Conservation (phyloP, 37 sponge, comb jelly and placozoan species). For the Aplysina aerophoba region DNA sequence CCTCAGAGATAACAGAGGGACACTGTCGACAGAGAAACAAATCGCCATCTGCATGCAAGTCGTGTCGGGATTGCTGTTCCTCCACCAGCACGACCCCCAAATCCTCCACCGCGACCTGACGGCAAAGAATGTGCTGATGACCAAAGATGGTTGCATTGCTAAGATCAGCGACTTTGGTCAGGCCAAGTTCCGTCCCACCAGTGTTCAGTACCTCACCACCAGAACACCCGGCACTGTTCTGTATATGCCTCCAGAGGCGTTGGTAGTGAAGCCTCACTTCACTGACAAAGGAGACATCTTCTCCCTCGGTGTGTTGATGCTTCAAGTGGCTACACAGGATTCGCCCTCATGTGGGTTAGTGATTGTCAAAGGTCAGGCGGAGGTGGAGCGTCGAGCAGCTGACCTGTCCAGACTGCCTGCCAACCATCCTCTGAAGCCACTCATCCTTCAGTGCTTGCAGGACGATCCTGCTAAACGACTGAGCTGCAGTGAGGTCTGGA, state of each 20-base stretch:
- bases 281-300: constrained; percentile 6
- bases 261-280: neutral
- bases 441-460: neutral
- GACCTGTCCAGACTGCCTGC: neutral
- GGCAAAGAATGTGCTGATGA: neutral
- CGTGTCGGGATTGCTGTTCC: neutral
- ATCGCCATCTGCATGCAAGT: neutral
- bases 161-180: constrained; percentile 16
- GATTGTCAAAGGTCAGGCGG: neutral
- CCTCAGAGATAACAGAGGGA: neutral
- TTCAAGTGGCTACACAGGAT: neutral
- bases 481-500: neutral
- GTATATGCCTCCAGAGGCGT: constrained; percentile 15
- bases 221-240: neutral
- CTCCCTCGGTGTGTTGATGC: constrained; percentile 15
- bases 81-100: neutral
- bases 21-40: neutral
- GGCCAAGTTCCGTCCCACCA: constrained; percentile 10
- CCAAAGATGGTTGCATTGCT: neutral
- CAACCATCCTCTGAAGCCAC: constrained; percentile 2
- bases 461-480: neutral
- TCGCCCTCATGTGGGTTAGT: neutral
- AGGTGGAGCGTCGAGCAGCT: neutral
- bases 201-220: neutral
- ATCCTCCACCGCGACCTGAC: constrained; percentile 7